These are phyloP conservation scores for Limenitis arthemis DNA, from an alignment of 2,888 invertebrate species.

Conservation along the genomic window DNA sequence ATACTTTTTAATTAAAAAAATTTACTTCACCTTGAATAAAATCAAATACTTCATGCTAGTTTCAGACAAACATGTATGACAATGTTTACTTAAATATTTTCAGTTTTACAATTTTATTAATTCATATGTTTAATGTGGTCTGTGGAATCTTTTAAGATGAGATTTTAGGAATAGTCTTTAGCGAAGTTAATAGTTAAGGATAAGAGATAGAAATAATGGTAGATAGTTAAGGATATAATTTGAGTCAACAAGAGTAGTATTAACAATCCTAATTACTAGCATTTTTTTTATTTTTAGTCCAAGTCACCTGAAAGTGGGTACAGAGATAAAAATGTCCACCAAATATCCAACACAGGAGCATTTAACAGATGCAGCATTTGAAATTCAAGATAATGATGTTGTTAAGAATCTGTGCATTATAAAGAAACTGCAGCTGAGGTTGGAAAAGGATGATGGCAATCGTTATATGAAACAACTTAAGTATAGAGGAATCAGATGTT, in stretches of 20 bases:
- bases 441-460: conserved; percentile 32
- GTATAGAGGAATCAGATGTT: conserved; percentile 42
- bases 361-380: conserved; percentile 22
- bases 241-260: neutral
- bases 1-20: too few species aligned
- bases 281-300: conserved; percentile 36
- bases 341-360: conserved; percentile 32
- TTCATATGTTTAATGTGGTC: too few species aligned
- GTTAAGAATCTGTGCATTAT: conserved; percentile 33
- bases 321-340: conserved; percentile 38
- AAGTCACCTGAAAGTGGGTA: conserved; percentile 41
- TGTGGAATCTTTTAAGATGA: too few species aligned
- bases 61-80: too few species aligned
- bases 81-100: too few species aligned
- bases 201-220: too few species aligned
- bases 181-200: too few species aligned
- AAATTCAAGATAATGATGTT: conserved; percentile 10
- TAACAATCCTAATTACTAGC: neutral
- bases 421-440: conserved; percentile 36
- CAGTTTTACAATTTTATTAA: too few species aligned
- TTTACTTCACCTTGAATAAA: too few species aligned
- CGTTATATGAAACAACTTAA: conserved; percentile 40
- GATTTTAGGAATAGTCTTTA: too few species aligned
- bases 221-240: neutral
- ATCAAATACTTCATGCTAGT: too few species aligned